Conservation (phyloP, 1,140 invertebrate species). For the Papilio xuthus region DNA sequence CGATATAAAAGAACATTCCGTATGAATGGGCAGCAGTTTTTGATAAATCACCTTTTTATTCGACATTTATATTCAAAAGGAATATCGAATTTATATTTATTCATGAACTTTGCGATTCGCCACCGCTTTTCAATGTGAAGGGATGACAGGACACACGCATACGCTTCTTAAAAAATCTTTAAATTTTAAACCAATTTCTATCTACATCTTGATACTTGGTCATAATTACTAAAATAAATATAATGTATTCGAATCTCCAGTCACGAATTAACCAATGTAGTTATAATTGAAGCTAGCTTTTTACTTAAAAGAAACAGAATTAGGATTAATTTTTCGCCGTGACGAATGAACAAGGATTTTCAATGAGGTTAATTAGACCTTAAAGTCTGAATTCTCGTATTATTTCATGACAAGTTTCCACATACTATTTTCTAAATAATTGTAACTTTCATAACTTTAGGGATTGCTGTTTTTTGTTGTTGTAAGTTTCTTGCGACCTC, state of each 20-base stretch:
- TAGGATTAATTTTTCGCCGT: no score
- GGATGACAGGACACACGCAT: slow-evolving; percentile 57
- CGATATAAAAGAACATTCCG: slow-evolving; percentile 70
- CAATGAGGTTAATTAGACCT: neutral
- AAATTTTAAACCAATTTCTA: slow-evolving; percentile 32
- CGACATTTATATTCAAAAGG: slow-evolving; percentile 75
- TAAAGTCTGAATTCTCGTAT: neutral
- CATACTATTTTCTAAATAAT: neutral
- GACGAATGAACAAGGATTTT: no score
- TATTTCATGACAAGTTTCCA: no score
- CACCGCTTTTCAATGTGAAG: slow-evolving; percentile 66
- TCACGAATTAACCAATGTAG: no score
- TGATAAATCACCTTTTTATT: slow-evolving; percentile 80
- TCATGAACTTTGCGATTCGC: slow-evolving; percentile 78
- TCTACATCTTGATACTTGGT: slow-evolving; percentile 62
- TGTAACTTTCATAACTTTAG: neutral
- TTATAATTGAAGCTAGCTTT: no score
- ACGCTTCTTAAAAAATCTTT: slow-evolving; percentile 64
- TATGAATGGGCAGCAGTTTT: slow-evolving; percentile 67
- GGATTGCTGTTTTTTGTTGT: no score
- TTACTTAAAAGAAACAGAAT: no score
- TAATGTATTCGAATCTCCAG: neutral
- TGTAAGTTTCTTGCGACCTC: no score
- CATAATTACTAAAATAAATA: neutral
- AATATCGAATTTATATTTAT: slow-evolving; percentile 80